These are phyloP conservation scores for Drosophila pandora DNA, from an alignment of 1,140 invertebrate genomes.

Conservation along the genomic window DNA sequence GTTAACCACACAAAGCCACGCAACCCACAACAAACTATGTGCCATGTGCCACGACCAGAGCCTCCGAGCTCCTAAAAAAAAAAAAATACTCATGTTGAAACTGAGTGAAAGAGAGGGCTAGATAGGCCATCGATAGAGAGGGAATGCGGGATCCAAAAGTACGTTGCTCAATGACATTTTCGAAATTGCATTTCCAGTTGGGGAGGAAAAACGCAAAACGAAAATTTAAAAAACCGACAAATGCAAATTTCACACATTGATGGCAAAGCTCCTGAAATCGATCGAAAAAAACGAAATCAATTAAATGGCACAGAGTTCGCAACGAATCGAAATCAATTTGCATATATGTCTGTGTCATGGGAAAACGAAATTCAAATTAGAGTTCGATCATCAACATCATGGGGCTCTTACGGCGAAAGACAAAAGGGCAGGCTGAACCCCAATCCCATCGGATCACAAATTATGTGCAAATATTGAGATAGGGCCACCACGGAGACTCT, in stretches of 20 bases:
- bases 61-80: not conserved
- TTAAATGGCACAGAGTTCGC: conserved; percentile 69
- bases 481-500: not conserved
- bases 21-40: conserved; percentile 17
- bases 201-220: conserved; percentile 29
- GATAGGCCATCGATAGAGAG: conserved; percentile 6
- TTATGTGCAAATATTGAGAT: conserved; percentile 46
- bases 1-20: conserved; percentile 37
- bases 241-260: conserved; percentile 31
- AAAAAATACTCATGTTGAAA: not conserved
- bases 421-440: conserved; percentile 34
- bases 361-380: conserved; percentile 35
- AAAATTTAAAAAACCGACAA: conserved; percentile 9
- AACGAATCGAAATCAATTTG: conserved; percentile 39
- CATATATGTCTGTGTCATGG: conserved; percentile 52
- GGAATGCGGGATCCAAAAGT: conserved; percentile 9
- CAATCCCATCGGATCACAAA: conserved; percentile 38
- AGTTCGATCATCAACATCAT: conserved; percentile 17
- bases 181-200: conserved; percentile 59
- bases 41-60: conserved; percentile 9
- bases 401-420: conserved; percentile 4
- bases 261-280: not conserved
- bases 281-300: conserved; percentile 51
- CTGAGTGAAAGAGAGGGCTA: conserved; percentile 7
- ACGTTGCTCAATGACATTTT: conserved; percentile 56